A percentile compares a stretch with the other conserved stretches of the same genome.
These are phyloP conservation scores for Hippoglossus hippoglossus DNA, from an alignment of 2,797 vertebrate genomes.

Conservation along the genomic window DNA sequence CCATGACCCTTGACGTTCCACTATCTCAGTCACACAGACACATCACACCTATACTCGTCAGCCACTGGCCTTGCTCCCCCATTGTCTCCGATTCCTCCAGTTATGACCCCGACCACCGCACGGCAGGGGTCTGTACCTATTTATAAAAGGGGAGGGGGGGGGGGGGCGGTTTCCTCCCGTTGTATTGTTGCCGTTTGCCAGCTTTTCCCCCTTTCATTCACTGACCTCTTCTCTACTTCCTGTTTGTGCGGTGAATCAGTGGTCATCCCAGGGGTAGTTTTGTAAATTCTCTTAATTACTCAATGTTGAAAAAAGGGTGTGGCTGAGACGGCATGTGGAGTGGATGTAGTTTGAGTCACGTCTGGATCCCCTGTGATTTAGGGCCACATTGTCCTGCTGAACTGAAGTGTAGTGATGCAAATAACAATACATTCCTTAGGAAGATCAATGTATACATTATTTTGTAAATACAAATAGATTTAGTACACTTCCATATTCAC, in stretches of 20 bases:
- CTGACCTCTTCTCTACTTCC: constrained; percentile 85
- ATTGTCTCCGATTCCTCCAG: constrained; percentile 77
- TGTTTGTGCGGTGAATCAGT: constrained; percentile 79
- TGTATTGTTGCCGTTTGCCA: constrained; percentile 81
- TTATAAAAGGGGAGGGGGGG: constrained; percentile 71
- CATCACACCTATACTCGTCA: constrained; percentile 60
- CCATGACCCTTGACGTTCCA: constrained; percentile 57
- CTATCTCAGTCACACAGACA: constrained; percentile 71
- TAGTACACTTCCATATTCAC: no score
- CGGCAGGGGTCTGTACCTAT: constrained; percentile 81
- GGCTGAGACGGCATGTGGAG: constrained; percentile 7
- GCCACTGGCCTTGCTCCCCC: constrained; percentile 72
- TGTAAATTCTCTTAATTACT: constrained; percentile 61
- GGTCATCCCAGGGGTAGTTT: constrained; percentile 64
- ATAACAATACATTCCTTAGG: no score
- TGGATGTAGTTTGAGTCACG: constrained; percentile 53
- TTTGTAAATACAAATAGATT: no score
- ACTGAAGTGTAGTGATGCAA: background rate
- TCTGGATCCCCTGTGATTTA: constrained; percentile 31
- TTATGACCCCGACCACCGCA: constrained; percentile 74
- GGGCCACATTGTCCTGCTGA: constrained; percentile 20
- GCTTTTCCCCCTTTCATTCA: constrained; percentile 83
- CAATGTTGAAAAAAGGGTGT: constrained; percentile 33
- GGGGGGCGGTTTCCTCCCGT: constrained; percentile 74
- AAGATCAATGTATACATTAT: no score